phyloP scores from a whole-genome alignment of 2,888 invertebrate genomes.

The Volucella zonaria region DNA sequence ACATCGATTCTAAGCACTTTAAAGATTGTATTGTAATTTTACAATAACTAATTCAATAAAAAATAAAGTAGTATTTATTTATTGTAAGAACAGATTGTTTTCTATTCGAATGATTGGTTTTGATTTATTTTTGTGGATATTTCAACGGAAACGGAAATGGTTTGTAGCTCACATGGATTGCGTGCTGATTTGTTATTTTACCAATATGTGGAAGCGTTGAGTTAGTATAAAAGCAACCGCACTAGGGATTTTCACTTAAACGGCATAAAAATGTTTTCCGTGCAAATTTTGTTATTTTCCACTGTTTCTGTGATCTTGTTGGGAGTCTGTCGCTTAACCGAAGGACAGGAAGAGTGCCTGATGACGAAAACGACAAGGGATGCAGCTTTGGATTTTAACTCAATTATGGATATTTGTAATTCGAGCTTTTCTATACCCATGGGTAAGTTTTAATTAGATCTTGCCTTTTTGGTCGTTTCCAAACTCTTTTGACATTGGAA shows the following conservation, averaged over 20 bases:
- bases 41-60: slow-evolving; percentile 68
- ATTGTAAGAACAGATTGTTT: slow-evolving; percentile 41
- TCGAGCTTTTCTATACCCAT: slow-evolving; percentile 84
- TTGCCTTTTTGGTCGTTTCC: no score
- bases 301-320: slow-evolving; percentile 10
- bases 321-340: not conserved
- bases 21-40: slow-evolving; percentile 66
- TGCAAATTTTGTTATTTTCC: slow-evolving; percentile 15
- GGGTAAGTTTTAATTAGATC: slow-evolving; percentile 80
- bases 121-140: slow-evolving; percentile 5
- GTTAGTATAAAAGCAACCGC: slow-evolving; percentile 37
- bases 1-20: slow-evolving; percentile 56
- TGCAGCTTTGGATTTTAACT: slow-evolving; percentile 80
- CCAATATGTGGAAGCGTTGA: not conserved
- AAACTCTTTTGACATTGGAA: no score
- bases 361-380: slow-evolving; percentile 70
- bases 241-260: not conserved
- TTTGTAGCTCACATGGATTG: not conserved
- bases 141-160: slow-evolving; percentile 43
- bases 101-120: not conserved
- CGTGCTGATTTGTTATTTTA: slow-evolving; percentile 18
- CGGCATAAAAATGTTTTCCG: slow-evolving; percentile 30
- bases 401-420: slow-evolving; percentile 83
- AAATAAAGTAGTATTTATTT: slow-evolving; percentile 63
- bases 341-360: not conserved